These are phyloP conservation scores for Campopleginae sp. DNA, from an alignment of 2,888 invertebrate genomes.

Conservation along the genomic window DNA sequence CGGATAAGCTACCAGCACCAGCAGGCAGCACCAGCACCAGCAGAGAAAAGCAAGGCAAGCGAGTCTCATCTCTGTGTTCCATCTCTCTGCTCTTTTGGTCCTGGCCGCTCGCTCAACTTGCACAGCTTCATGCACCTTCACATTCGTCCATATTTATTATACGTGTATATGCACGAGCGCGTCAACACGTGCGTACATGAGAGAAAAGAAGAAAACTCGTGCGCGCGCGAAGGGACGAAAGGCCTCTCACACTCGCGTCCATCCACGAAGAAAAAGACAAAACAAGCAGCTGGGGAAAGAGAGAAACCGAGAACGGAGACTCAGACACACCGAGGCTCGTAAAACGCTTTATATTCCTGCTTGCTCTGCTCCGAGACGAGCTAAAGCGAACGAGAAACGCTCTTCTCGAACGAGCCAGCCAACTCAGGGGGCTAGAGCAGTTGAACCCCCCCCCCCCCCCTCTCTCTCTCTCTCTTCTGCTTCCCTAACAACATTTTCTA, in stretches of 20 bases:
- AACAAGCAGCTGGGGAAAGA: conserved; percentile 9
- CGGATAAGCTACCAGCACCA: conserved; percentile 8
- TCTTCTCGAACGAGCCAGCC: conserved; percentile 47
- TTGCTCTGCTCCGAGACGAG: conserved; percentile 64
- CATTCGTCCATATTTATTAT: not conserved
- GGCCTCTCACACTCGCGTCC: conserved; percentile 55
- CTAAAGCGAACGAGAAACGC: conserved; percentile 52
- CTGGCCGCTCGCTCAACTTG: conserved; percentile 15
- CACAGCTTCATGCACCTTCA: conserved; percentile 2
- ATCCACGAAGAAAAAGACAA: conserved; percentile 36
- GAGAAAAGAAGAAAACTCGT: conserved; percentile 40
- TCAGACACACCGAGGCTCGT: conserved; percentile 70
- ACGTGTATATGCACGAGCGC: not conserved
- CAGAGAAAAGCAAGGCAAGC: conserved; percentile 50
- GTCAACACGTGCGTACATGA: conserved; percentile 10
- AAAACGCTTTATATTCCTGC: conserved; percentile 73
- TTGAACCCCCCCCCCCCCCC: not conserved
- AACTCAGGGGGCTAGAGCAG: conserved; percentile 30
- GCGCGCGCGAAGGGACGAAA: conserved; percentile 53
- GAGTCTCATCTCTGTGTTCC: conserved; percentile 51
- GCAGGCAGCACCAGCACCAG: not conserved
- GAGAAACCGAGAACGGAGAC: conserved; percentile 42
- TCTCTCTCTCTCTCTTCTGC: conserved; percentile 19
- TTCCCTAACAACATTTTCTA: conserved; percentile 52
- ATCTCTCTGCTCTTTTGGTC: conserved; percentile 34